Evolutionary conservation across 2,888 invertebrate species (phyloP).

Genomic region (Cerceris ruficornis): DNA sequence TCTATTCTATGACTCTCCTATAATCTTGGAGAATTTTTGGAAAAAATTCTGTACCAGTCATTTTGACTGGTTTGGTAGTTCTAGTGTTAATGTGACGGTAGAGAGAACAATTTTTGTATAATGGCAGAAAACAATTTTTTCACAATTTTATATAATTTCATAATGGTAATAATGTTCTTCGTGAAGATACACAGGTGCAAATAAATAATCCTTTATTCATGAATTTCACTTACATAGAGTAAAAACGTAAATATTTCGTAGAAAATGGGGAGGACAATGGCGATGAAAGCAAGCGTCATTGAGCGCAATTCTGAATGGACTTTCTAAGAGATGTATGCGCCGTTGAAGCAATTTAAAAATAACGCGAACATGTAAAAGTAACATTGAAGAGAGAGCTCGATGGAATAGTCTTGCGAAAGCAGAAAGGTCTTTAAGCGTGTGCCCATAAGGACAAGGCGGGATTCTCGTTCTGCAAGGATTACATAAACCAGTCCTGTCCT

Average conservation of each 20-base stretch:
- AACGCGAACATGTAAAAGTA: not conserved
- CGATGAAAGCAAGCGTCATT: too few species aligned
- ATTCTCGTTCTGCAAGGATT: slow-evolving; percentile 1
- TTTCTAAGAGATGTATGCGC: too few species aligned
- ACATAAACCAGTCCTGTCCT: not conserved
- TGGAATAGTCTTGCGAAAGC: not conserved
- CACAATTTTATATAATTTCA: not conserved
- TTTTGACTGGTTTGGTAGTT: too few species aligned
- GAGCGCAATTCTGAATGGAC: too few species aligned
- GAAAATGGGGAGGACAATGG: too few species aligned
- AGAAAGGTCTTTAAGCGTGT: too few species aligned
- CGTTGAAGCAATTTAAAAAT: too few species aligned
- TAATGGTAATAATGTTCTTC: not conserved
- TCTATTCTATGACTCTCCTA: too few species aligned
- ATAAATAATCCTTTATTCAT: not conserved
- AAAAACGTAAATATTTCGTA: not conserved
- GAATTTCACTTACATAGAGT: not conserved
- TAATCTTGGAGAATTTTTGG: too few species aligned
- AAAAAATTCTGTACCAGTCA: too few species aligned
- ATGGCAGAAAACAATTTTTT: not conserved
- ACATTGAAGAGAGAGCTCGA: not conserved
- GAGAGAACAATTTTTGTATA: not conserved
- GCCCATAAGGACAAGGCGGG: not conserved
- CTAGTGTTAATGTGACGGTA: too few species aligned
- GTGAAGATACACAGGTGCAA: not conserved